Conservation (phyloP, 2,113 vertebrate genomes). For the Anas platyrhynchos region DNA sequence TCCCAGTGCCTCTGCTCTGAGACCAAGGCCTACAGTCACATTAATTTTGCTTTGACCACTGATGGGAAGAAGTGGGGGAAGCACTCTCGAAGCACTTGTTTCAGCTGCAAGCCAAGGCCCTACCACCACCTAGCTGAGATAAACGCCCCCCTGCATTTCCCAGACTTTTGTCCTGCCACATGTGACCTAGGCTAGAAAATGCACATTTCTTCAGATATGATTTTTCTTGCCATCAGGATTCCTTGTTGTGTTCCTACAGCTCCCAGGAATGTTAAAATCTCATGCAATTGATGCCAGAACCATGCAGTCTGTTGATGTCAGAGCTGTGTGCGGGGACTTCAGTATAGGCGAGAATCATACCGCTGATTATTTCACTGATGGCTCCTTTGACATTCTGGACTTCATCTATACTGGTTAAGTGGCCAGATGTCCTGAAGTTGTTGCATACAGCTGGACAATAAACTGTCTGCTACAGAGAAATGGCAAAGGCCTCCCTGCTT, state of each 20-base stretch:
- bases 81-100: not conserved
- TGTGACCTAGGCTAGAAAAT: not conserved
- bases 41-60: not conserved
- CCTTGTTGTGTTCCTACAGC: not conserved
- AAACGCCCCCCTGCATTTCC: not conserved
- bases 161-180: not conserved
- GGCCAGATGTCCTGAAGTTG: slow-evolving; percentile 37
- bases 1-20: not conserved
- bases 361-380: not conserved
- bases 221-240: not conserved
- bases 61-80: not conserved
- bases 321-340: not conserved
- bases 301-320: not conserved
- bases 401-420: not conserved
- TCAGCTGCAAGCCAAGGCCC: not conserved
- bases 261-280: not conserved
- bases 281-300: not conserved
- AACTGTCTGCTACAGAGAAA: not conserved
- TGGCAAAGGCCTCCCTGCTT: slow-evolving; percentile 3
- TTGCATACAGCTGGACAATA: slow-evolving; percentile 39
- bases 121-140: not conserved
- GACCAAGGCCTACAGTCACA: not conserved
- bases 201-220: fast-evolving
- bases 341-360: not conserved
- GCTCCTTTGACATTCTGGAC: not conserved